phyloP scores from a whole-genome alignment of 2,113 vertebrate genomes.

The Petroica traversi region DNA sequence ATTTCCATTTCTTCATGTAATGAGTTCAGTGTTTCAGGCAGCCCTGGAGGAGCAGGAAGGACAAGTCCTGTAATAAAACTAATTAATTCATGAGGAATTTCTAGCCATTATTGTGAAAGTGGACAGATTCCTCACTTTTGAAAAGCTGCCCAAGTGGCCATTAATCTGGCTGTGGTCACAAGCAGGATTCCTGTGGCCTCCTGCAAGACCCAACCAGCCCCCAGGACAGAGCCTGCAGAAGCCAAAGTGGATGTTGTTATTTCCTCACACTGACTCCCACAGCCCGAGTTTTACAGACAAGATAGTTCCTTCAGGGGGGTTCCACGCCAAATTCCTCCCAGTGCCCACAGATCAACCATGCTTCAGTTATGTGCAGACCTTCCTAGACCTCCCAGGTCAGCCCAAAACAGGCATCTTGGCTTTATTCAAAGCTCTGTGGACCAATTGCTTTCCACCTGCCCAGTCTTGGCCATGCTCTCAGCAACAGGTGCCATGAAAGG shows the following conservation, averaged over 20 bases:
- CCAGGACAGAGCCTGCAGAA: constrained; percentile 7
- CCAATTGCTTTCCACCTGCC: background rate
- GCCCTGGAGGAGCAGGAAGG: constrained; percentile 49
- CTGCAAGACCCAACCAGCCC: background rate
- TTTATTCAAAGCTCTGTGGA: background rate
- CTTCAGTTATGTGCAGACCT: background rate
- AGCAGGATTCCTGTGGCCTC: constrained; percentile 55
- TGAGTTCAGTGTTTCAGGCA: constrained; percentile 44
- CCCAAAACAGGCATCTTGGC: background rate
- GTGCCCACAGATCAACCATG: background rate
- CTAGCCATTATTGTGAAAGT: constrained; percentile 57
- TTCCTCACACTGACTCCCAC: background rate
- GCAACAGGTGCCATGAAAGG: background rate
- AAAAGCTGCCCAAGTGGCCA: constrained; percentile 43
- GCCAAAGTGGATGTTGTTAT: constrained; percentile 47
- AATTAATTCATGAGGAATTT: constrained; percentile 59
- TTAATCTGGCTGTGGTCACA: constrained; percentile 50
- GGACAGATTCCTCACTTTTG: constrained; percentile 38
- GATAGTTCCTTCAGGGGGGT: background rate
- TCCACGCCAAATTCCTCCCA: background rate
- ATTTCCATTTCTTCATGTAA: constrained; percentile 47
- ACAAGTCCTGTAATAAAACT: constrained; percentile 43
- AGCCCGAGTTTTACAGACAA: background rate
- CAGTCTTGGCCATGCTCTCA: background rate
- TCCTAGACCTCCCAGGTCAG: background rate